Evolutionary conservation across 2,113 vertebrate species (phyloP).

Genomic region (Pangasianodon gigas): DNA sequence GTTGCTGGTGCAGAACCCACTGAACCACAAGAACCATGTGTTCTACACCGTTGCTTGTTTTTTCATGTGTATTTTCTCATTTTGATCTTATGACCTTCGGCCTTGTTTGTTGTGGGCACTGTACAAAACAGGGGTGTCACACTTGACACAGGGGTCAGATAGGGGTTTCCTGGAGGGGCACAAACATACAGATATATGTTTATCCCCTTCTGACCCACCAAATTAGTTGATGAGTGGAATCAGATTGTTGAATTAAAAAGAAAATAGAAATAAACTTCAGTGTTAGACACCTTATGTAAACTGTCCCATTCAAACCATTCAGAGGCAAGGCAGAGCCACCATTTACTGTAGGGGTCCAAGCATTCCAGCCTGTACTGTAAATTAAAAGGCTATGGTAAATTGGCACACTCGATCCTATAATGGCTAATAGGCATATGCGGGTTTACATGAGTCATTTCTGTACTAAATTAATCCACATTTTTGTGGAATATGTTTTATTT

Average conservation of each 20-base stretch:
- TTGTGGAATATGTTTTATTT: not conserved
- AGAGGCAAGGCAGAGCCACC: no score
- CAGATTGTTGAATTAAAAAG: not conserved
- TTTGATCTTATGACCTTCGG: not conserved
- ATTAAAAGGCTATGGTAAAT: not conserved
- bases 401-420: not conserved
- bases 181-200: not conserved
- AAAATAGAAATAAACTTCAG: not conserved
- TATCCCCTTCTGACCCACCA: not conserved
- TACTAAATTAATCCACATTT: no score
- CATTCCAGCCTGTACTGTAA: not conserved
- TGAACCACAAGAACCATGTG: constrained; percentile 28
- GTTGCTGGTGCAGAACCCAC: constrained; percentile 8
- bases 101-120: not conserved
- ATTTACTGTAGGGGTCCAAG: not conserved
- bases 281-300: not conserved
- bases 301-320: no score
- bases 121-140: not conserved
- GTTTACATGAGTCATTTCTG: not conserved
- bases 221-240: not conserved
- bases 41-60: not conserved
- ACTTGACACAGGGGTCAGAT: not conserved
- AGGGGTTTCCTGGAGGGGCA: not conserved
- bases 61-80: not conserved
- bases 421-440: not conserved